Percentiles rank a stretch among this genome's conserved stretches.
Evolutionary conservation across 2,113 vertebrate species (phyloP).

Genomic region (Taxidea taxus): DNA sequence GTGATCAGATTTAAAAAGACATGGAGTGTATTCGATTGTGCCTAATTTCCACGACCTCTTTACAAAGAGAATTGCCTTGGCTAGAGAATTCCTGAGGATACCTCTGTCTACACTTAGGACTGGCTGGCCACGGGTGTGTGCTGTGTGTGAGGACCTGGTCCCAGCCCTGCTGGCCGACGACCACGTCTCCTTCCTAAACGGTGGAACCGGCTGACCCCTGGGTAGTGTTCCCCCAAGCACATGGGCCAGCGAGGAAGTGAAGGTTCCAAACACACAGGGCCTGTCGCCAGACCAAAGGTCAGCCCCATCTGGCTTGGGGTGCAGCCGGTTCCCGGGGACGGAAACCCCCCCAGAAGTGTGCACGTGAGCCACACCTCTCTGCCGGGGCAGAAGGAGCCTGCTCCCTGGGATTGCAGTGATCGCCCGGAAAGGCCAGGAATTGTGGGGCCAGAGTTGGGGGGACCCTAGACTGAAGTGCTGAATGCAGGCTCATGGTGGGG

Average conservation of each 20-base stretch:
- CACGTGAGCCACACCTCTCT: accelerated
- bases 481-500: accelerated
- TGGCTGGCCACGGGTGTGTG: accelerated
- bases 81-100: accelerated
- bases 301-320: neutral
- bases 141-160: neutral
- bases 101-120: neutral
- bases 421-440: too few species aligned
- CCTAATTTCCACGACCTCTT: neutral
- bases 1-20: too few species aligned
- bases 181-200: neutral
- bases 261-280: neutral
- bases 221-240: accelerated
- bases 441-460: neutral
- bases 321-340: neutral
- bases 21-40: accelerated
- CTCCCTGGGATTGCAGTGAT: neutral
- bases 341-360: neutral
- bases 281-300: neutral
- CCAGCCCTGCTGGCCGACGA: accelerated
- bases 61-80: accelerated
- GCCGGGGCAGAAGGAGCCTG: too few species aligned
- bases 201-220: accelerated
- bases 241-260: neutral
- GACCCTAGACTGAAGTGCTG: accelerated